Conservation (phyloP, 2,888 invertebrate species). For the Folsomia manolachei region DNA sequence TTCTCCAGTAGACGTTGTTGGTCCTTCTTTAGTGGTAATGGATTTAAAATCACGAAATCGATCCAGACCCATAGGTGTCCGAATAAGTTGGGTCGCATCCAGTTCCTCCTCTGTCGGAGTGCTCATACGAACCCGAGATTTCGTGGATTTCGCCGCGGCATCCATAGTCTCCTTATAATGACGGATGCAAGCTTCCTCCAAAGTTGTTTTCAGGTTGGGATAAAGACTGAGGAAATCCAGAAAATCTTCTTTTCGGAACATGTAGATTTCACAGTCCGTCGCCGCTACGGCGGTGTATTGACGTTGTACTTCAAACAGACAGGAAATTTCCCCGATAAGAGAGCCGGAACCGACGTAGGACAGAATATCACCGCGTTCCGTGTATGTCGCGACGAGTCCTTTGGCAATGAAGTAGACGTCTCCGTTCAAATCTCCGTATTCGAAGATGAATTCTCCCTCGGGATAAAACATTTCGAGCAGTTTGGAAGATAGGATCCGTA, state of each 20-base stretch:
- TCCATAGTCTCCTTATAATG: conserved; percentile 35
- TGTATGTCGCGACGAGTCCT: conserved; percentile 45
- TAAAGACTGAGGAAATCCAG: conserved; percentile 36
- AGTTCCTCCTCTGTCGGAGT: background rate
- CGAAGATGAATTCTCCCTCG: conserved; percentile 47
- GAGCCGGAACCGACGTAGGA: conserved; percentile 44
- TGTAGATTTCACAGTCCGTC: conserved; percentile 39
- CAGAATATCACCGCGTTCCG: conserved; percentile 40
- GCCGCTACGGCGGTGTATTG: conserved; percentile 38
- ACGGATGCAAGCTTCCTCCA: conserved; percentile 33
- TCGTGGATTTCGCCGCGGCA: conserved; percentile 6
- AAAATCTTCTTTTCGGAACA: conserved; percentile 37
- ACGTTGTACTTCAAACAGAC: conserved; percentile 39
- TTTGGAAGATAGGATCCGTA: conserved; percentile 39
- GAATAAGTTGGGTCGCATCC: background rate
- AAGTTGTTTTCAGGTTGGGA: conserved; percentile 30
- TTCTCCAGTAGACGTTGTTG: background rate
- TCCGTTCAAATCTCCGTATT: conserved; percentile 44
- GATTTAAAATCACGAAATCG: background rate
- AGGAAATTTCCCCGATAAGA: conserved; percentile 45
- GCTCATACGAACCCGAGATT: background rate
- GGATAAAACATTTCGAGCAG: conserved; percentile 41
- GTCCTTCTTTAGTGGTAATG: background rate
- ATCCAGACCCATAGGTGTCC: background rate
- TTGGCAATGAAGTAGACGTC: conserved; percentile 45